Base-by-base conservation (phyloP, 2,113 vertebrate genomes). In the Aptenodytes patagonicus region DNA sequence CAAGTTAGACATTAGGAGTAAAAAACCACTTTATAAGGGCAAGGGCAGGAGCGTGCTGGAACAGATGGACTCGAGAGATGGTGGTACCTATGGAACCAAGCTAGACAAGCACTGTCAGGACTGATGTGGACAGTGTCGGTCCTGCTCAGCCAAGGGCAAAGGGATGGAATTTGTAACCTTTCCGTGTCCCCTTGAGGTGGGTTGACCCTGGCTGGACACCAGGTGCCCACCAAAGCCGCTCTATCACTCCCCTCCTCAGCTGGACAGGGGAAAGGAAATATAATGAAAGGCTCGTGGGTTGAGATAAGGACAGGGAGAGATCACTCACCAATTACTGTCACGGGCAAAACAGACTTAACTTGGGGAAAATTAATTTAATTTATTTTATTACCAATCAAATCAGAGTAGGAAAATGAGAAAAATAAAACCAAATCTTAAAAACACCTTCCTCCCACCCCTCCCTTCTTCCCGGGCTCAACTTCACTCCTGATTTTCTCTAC, bases 231-330 rank as follows among this genome's bases (percentile, higher is more conserved):
- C 34, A 24, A 58, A 25, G 58, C 34, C 13, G 6, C 6, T 36
- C 21, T 16, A 34, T n/a, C 9, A 36, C 22, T 60, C 58, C 58
- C 34, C 58, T 60, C 14, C 34, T n/a, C 34, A 60, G 21, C 57
- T 60, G 57, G 58, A 36, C 34, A 60, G 34, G 21, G n/a, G 34
- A 60, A 14, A n/a, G 21, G n/a, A 60, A 36, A n/a, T n/a, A 36
- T n/a, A n/a, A 60, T 4, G 1, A 60, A 24, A n/a, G 34, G 21
- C 57, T 60, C 9, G 3, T 10, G 57, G 34, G 32, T n/a, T 0
- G 2, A 60, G 57, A 15, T n/a, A 22, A 60, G 9, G 57, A n/a
- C 34, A 60, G 57, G 57, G 21, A n/a, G 21, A 60, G 20, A 10
- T n/a, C 34, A n/a, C 1, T 60, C 57, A 60, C 57, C 57, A n/a